Evolutionary conservation across 2,888 invertebrate genomes (phyloP).

Genomic region (Rhingia rostrata): DNA sequence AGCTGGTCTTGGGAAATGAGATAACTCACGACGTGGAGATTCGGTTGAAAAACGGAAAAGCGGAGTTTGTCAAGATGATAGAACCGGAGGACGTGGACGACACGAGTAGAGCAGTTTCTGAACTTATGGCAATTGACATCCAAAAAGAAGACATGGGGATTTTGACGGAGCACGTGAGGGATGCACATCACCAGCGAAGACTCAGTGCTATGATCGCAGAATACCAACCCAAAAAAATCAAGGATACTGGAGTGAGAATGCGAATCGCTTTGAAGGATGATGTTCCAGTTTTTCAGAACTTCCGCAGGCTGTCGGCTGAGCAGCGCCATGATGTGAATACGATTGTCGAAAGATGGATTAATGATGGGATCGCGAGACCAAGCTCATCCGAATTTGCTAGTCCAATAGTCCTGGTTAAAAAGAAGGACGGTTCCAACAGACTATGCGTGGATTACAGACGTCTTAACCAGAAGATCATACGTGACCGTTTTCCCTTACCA

Average conservation of each 20-base stretch:
- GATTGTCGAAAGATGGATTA: conserved; percentile 30
- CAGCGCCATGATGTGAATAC: conserved; percentile 20
- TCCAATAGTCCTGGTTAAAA: conserved; percentile 75
- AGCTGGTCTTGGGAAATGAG: conserved; percentile 13
- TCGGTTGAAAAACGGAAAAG: conserved; percentile 9
- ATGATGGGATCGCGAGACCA: conserved; percentile 50
- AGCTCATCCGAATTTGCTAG: conserved; percentile 73
- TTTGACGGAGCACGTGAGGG: too few species aligned
- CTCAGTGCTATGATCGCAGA: too few species aligned
- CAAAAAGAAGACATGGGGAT: too few species aligned
- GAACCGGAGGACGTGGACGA: too few species aligned
- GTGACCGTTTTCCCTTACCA: conserved; percentile 75
- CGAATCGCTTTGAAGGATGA: conserved; percentile 29
- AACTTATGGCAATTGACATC: too few species aligned
- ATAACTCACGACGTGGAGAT: conserved; percentile 12
- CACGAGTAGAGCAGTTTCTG: too few species aligned
- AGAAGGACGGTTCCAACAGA: conserved; percentile 65
- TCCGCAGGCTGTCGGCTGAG: conserved; percentile 23
- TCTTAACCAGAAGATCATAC: conserved; percentile 64
- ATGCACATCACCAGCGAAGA: too few species aligned
- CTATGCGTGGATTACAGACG: conserved; percentile 74
- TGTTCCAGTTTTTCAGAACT: conserved; percentile 29
- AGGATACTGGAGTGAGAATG: conserved; percentile 54
- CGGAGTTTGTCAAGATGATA: conserved; percentile 1
- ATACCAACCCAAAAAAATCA: conserved; percentile 16